Conservation (phyloP, 92 coral and sea anemone species). For the Umimayanthus kanabou region DNA sequence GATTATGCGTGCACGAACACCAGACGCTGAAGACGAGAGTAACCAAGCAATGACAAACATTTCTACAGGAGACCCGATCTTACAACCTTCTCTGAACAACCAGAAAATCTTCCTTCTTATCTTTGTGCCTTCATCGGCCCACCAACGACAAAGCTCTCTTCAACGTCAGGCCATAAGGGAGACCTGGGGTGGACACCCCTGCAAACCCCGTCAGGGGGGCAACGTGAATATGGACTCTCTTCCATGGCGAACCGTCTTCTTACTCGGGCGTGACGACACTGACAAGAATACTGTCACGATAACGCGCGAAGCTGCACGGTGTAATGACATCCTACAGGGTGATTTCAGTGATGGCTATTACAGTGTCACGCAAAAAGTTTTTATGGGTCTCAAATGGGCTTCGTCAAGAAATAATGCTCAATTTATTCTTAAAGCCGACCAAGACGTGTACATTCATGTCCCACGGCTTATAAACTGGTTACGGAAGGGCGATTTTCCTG, state of each 20-base stretch:
- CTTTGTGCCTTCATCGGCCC: constrained; percentile 52
- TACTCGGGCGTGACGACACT: constrained; percentile 50
- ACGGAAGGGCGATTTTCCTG: constrained; percentile 38
- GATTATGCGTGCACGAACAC: background rate
- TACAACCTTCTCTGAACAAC: constrained; percentile 15
- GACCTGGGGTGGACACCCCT: constrained; percentile 52
- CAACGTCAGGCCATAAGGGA: constrained; percentile 58
- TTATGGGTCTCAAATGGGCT: constrained; percentile 68
- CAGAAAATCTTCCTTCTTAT: constrained; percentile 40
- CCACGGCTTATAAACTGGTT: constrained; percentile 54
- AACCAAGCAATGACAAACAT: constrained; percentile 12
- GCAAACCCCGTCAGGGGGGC: background rate
- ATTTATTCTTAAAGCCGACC: constrained; percentile 64
- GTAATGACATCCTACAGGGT: constrained; percentile 65
- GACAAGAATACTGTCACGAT: constrained; percentile 37
- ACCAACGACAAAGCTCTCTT: constrained; percentile 22
- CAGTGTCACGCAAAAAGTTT: constrained; percentile 58
- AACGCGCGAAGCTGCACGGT: constrained; percentile 39
- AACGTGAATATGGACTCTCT: background rate
- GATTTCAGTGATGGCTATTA: constrained; percentile 53
- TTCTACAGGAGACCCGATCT: constrained; percentile 15
- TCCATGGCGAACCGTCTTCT: constrained; percentile 49
- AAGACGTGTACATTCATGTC: constrained; percentile 52
- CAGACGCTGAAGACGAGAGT: background rate
- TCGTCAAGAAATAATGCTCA: constrained; percentile 11